Percentiles rank a stretch among this genome's conserved stretches.
phyloP scores from a whole-genome alignment of 1,140 invertebrate species.

The Chrysopa pallens region DNA sequence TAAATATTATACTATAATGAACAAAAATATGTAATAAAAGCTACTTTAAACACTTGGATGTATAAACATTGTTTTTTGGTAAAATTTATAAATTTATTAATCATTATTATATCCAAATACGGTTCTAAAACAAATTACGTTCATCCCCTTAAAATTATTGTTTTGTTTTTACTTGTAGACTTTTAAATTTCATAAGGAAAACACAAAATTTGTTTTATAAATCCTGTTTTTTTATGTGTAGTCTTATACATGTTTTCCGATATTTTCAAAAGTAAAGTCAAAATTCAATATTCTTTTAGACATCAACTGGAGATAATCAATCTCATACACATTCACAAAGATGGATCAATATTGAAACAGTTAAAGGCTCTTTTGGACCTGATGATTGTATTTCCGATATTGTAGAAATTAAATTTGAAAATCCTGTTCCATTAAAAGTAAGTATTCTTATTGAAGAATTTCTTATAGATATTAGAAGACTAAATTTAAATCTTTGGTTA shows the following conservation, averaged over 20 bases:
- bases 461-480: too few species aligned
- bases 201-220: too few species aligned
- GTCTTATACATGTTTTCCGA: background rate
- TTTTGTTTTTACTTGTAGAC: too few species aligned
- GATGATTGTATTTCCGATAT: slow-evolving; percentile 62
- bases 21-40: too few species aligned
- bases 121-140: too few species aligned
- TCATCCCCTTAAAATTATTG: too few species aligned
- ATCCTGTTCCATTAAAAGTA: slow-evolving; percentile 70
- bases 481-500: slow-evolving; percentile 2
- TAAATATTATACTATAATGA: too few species aligned
- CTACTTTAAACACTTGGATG: too few species aligned
- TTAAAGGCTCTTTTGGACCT: slow-evolving; percentile 51
- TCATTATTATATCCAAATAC: too few species aligned
- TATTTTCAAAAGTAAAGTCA: background rate
- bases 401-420: slow-evolving; percentile 80
- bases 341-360: slow-evolving; percentile 59
- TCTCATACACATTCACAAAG: slow-evolving; percentile 35
- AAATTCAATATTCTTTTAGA: slow-evolving; percentile 10
- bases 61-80: too few species aligned
- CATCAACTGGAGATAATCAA: slow-evolving; percentile 16
- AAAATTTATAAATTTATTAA: too few species aligned
- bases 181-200: too few species aligned
- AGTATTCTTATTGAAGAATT: slow-evolving; percentile 4
- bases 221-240: background rate